Evolutionary conservation across 2,888 invertebrate species (phyloP).

Genomic region (Neria commutata): DNA sequence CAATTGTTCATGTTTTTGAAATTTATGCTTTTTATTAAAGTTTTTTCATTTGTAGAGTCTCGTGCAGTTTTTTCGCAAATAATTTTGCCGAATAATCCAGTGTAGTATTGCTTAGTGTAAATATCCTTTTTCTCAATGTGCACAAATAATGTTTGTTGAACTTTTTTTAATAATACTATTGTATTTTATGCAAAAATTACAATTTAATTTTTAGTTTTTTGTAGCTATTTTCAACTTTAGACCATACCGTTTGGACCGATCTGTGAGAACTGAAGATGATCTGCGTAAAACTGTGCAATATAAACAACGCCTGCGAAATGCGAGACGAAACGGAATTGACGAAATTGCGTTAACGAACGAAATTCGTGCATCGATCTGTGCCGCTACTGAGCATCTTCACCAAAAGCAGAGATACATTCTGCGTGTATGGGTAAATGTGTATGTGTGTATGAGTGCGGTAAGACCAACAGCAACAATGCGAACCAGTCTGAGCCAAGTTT

Average conservation of each 20-base stretch:
- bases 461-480: not conserved
- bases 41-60: conserved; percentile 13
- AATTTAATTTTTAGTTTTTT: conserved; percentile 37
- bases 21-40: conserved; percentile 26
- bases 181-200: conserved; percentile 14
- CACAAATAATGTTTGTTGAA: conserved; percentile 27
- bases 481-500: not conserved
- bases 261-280: conserved; percentile 63
- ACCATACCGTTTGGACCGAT: conserved; percentile 62
- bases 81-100: conserved; percentile 1
- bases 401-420: not conserved
- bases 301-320: conserved; percentile 49
- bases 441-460: not conserved
- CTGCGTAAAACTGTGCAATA: conserved; percentile 60
- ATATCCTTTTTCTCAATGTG: not conserved
- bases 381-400: conserved; percentile 3
- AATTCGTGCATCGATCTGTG: conserved; percentile 9
- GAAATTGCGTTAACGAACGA: not conserved
- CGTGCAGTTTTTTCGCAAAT: conserved; percentile 1
- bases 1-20: conserved; percentile 13
- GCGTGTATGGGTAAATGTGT: not conserved
- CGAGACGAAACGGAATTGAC: not conserved
- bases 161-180: conserved; percentile 9
- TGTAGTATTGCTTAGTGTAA: conserved; percentile 14
- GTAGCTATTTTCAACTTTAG: conserved; percentile 46